Evolutionary conservation across 2,113 vertebrate genomes (phyloP), one percentile per base, ranked within the genome.

Genomic region (Ammodramus savannarum): DNA sequence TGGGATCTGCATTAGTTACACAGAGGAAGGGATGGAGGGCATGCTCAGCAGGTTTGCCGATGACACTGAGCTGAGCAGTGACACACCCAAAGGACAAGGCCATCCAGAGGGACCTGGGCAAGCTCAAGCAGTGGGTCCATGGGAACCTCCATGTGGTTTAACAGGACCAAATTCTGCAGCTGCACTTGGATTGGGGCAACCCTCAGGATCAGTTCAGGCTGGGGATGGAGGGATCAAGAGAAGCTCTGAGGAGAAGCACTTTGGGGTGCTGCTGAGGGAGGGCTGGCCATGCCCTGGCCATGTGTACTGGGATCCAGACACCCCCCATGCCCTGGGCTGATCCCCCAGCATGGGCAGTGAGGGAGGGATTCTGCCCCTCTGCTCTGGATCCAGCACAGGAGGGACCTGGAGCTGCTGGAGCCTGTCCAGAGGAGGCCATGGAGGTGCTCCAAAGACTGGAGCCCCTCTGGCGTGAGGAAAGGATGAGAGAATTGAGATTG

Each of bases 361-460:
- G 23, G 23, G 23, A 10, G 5, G 7, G 5, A 61, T 55, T 67
- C 39, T 89, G 54, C 7, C 20, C 52, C 29, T 59, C 61, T 81
- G 38, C 20, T 29, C 38, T n/a, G 21, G 34, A 18, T 3, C 12
- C 27, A 44, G 77, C 46, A 61, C 29, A 34, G 39, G 29, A 17
- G 8, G 46, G 25, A 54, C 3, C 3, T 46, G 46, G 61, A 82
- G 4, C 69, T 61, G 62, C 52, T 75, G 87, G 29, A 75, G 18
- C 0, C 0, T 21, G 39, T 3, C 25, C 25, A 68, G 46, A 75
- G 25, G 25, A 54, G 11, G 10, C 14, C 19, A 20, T 0, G 0
- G 20, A 82, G 29, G 8, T 46, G 23, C 5, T 74, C 22, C 5
- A 1, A 57, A 8, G 32, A 11, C 10, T 46, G n/a, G 16, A 68